Base-by-base conservation (phyloP, 2,113 vertebrate genomes). In the Rhinolophus ferrumequinum region DNA sequence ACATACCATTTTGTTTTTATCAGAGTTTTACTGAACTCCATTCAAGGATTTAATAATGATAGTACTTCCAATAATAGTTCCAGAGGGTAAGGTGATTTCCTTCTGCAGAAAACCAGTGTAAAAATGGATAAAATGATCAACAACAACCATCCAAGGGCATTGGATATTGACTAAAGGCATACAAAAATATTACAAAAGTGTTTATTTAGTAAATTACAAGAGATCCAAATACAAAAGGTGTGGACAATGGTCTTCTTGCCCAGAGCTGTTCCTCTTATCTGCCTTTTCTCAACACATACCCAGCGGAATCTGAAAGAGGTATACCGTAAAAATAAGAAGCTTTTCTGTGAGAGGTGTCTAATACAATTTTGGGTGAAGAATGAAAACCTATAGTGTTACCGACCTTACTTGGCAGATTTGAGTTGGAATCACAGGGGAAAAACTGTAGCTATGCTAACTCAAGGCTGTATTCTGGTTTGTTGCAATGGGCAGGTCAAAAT, bases 31-130 rank as follows among this genome's bases (percentile, higher is more conserved):
- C 12, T 58, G 30, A 88, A 58, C 18, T 38, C 1, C 16, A n/a
- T 64, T 81, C 3, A 90, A 85, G 15, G 75, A 92, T 77, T 52
- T 90, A 86, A 76, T 54, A 58, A 85, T 82, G 10, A 72, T 8
- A 30, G 5, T 6, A 50, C 50, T 93, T 91, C 66, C 4, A 90
- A 4, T 54, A 87, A 33, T 67, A n/a, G 18, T 66, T 69, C 12
- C 11, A 82, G 54, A 60, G 22, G 69, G 8, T 22, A 15, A 72
- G 14, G 10, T 58, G 38, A 72, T 44, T 52, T 1, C 16, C 6
- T 21, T 82, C 21, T 90, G 22, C 6, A 70, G 33, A 70, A 70
- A 60, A 18, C 11, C 66, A 54, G 14, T 38, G 11, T 16, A 89
- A 60, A 52, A 81, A 60, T 81, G 18, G 47, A 33, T 79, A 93